Evolutionary conservation across 2,888 invertebrate genomes (phyloP).

Genomic region (Drosophila tanythrix): DNA sequence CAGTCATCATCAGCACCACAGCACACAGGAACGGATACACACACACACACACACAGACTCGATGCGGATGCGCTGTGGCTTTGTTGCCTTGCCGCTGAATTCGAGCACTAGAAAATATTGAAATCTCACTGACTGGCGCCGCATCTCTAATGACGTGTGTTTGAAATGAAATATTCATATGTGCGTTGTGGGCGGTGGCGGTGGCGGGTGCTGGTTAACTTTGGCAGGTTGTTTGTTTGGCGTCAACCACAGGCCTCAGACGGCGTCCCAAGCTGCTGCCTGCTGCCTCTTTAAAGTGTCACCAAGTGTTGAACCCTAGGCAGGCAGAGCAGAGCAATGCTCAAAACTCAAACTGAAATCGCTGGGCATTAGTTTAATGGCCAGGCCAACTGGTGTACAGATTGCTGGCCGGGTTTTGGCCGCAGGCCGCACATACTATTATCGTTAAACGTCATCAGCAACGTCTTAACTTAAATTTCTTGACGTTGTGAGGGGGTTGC

Average conservation of each 20-base stretch:
- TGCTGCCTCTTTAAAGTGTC: conserved; percentile 72
- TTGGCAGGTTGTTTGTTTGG: conserved; percentile 30
- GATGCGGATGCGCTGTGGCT: conserved; percentile 46
- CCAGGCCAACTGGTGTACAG: conserved; percentile 64
- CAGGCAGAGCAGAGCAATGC: conserved; percentile 54
- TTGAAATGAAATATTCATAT: conserved; percentile 79
- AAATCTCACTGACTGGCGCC: conserved; percentile 78
- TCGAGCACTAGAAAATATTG: conserved; percentile 75
- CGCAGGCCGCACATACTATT: conserved; percentile 53
- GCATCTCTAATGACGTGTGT: conserved; percentile 78
- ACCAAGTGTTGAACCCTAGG: conserved; percentile 69
- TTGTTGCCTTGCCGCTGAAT: conserved; percentile 53
- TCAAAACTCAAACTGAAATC: conserved; percentile 72
- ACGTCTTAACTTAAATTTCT: conserved; percentile 74
- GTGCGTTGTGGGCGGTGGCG: conserved; percentile 39
- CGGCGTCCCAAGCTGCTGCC: background rate
- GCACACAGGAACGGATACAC: background rate
- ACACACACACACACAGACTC: conserved; percentile 2
- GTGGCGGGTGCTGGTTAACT: conserved; percentile 4
- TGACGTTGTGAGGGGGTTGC: background rate
- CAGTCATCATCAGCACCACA: conserved; percentile 35
- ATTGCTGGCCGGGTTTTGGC: conserved; percentile 14
- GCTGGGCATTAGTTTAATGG: conserved; percentile 74
- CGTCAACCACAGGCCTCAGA: conserved; percentile 7
- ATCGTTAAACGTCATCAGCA: conserved; percentile 78